Conservation (phyloP, 2,888 invertebrate species). For the Thecophora atra region DNA sequence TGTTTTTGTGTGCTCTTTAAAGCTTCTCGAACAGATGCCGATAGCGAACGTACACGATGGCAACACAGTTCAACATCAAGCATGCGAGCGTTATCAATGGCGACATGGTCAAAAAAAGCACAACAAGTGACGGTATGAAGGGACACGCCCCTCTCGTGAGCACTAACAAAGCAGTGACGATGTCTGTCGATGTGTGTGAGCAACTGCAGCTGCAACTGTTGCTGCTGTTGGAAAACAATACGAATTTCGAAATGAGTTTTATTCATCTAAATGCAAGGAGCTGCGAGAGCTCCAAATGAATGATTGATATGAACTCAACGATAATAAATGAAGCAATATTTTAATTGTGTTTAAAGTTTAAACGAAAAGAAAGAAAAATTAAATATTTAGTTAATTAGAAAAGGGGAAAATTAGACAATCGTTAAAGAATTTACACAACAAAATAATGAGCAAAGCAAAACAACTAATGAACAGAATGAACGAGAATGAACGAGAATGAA, state of each 20-base stretch:
- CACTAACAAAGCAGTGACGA: conserved; percentile 54
- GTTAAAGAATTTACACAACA: too few relatives aligned
- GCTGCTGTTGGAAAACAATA: conserved; percentile 52
- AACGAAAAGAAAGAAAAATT: too few relatives aligned
- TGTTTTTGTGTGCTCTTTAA: background rate
- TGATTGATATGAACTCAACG: background rate
- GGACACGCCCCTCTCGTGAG: conserved; percentile 62
- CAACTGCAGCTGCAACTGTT: conserved; percentile 46
- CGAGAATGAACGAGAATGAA: too few relatives aligned
- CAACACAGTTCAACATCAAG: conserved; percentile 58
- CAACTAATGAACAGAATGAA: too few relatives aligned
- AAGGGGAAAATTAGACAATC: too few relatives aligned
- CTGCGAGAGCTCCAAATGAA: background rate
- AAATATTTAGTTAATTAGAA: too few relatives aligned
- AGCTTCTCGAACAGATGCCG: conserved; percentile 47
- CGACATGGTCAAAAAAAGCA: conserved; percentile 62
- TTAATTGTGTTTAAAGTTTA: too few relatives aligned
- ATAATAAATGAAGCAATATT: background rate
- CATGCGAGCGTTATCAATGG: conserved; percentile 62
- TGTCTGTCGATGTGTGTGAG: conserved; percentile 44
- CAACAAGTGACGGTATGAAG: conserved; percentile 60
- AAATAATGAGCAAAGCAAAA: too few relatives aligned
- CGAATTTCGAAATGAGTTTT: conserved; percentile 15
- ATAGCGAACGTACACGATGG: conserved; percentile 56
- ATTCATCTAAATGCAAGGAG: background rate